phyloP scores from a whole-genome alignment of 1,140 invertebrate species.

The Drosophila simulans region DNA sequence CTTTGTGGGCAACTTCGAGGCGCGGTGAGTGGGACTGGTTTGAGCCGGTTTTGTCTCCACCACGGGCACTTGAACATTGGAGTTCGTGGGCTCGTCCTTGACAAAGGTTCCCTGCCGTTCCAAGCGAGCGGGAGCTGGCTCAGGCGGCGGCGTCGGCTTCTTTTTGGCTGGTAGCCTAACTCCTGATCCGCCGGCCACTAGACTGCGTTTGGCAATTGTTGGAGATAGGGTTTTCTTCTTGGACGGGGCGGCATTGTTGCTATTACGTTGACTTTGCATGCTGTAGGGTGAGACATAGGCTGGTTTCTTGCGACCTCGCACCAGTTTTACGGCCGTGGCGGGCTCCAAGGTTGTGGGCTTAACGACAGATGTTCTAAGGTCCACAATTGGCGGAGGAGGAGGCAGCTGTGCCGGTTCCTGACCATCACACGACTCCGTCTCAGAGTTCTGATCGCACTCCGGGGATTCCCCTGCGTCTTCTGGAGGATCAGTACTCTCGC shows the following conservation, averaged over 20 bases:
- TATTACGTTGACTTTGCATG: constrained; percentile 80
- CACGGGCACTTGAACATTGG: constrained; percentile 84
- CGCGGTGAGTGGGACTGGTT: constrained; percentile 84
- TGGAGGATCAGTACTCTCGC: constrained; percentile 62
- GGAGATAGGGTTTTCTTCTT: constrained; percentile 63
- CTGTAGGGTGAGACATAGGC: constrained; percentile 88
- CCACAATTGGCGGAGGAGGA: constrained; percentile 21
- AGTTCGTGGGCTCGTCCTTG: constrained; percentile 89
- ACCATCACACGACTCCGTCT: constrained; percentile 83
- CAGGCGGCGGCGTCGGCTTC: constrained; percentile 32
- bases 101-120: constrained; percentile 95
- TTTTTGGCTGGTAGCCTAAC: constrained; percentile 45
- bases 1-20: constrained; percentile 77
- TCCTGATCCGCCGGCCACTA: constrained; percentile 14
- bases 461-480: constrained; percentile 65
- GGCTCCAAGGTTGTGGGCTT: constrained; percentile 43
- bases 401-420: constrained; percentile 32
- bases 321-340: constrained; percentile 86
- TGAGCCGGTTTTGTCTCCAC: constrained; percentile 84
- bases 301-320: constrained; percentile 91
- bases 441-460: constrained; percentile 85
- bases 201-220: constrained; percentile 64
- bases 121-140: constrained; percentile 83
- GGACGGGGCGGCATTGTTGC: constrained; percentile 36
- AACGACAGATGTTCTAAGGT: not conserved